Evolutionary conservation across 2,888 invertebrate species (phyloP).

Genomic region (Rhamnusium bicolor): DNA sequence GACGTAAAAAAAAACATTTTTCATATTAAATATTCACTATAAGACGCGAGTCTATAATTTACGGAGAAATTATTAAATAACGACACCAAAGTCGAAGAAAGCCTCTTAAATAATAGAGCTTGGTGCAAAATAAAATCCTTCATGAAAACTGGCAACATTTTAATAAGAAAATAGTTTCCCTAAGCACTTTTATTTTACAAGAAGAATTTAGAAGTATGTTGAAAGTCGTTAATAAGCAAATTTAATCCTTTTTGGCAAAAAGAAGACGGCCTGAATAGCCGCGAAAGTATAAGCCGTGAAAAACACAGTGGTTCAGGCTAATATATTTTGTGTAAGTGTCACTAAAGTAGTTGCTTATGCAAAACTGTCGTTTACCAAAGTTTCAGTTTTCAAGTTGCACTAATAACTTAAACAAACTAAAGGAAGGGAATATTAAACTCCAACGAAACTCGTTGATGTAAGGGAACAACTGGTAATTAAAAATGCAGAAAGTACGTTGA

Average conservation of each 20-base stretch:
- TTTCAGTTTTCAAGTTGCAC: conserved; percentile 58
- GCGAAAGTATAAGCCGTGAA: conserved; percentile 43
- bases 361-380: conserved; percentile 61
- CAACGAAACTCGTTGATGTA: conserved; percentile 35
- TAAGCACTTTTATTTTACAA: conserved; percentile 19
- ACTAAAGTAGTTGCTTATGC: conserved; percentile 61
- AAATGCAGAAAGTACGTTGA: conserved; percentile 60
- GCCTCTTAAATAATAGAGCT: conserved; percentile 9
- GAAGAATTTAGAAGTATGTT: conserved; percentile 9
- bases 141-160: conserved; percentile 21
- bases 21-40: no score
- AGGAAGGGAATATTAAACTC: conserved; percentile 43
- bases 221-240: conserved; percentile 31
- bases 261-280: conserved; percentile 27
- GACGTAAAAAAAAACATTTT: no score
- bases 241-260: conserved; percentile 26
- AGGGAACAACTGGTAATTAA: conserved; percentile 54
- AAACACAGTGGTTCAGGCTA: conserved; percentile 46
- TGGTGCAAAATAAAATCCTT: conserved; percentile 5
- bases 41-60: not conserved
- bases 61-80: not conserved
- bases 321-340: conserved; percentile 57
- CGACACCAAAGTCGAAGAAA: not conserved
- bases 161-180: conserved; percentile 32
- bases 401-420: conserved; percentile 56